phyloP scores from a whole-genome alignment of 2,113 vertebrate species.

The Malurus cyaneus region DNA sequence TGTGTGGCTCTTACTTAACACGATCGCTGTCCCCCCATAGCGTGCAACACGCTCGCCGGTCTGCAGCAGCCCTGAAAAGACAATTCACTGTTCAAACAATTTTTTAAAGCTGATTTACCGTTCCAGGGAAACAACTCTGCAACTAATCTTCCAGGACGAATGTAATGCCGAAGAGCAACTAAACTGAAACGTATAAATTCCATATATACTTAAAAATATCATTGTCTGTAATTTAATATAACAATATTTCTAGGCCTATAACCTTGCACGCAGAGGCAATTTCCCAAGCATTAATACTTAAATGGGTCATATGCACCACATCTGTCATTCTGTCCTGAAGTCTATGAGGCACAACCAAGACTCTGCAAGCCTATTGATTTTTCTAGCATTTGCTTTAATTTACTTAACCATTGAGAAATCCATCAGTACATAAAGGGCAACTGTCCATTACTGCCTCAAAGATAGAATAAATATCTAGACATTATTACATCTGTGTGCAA shows the following conservation, averaged over 20 bases:
- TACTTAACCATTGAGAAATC: conserved; percentile 88
- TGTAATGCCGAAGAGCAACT: conserved; percentile 59
- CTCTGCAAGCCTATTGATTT: conserved; percentile 87
- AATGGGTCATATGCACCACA: conserved; percentile 87
- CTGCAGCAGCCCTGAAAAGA: conserved; percentile 36
- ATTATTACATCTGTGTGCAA: conserved; percentile 91
- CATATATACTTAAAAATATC: conserved; percentile 78
- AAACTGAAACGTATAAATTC: conserved; percentile 78
- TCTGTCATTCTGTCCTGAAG: conserved; percentile 89
- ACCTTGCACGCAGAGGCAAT: conserved; percentile 77
- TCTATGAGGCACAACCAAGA: conserved; percentile 88
- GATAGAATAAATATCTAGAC: conserved; percentile 83
- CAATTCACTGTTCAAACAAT: conserved; percentile 33
- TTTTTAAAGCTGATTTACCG: conserved; percentile 67
- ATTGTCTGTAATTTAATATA: conserved; percentile 80
- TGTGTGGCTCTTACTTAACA: background rate
- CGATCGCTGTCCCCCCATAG: background rate
- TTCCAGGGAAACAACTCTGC: conserved; percentile 46
- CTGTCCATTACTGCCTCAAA: conserved; percentile 86
- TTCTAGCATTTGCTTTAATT: conserved; percentile 88
- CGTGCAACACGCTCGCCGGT: background rate
- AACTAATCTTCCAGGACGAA: conserved; percentile 75
- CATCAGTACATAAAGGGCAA: conserved; percentile 88
- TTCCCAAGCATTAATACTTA: conserved; percentile 85
- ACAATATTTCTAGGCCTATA: conserved; percentile 80